phyloP scores from a whole-genome alignment of 2,888 invertebrate species.

The Drosophila paramelanica region DNA sequence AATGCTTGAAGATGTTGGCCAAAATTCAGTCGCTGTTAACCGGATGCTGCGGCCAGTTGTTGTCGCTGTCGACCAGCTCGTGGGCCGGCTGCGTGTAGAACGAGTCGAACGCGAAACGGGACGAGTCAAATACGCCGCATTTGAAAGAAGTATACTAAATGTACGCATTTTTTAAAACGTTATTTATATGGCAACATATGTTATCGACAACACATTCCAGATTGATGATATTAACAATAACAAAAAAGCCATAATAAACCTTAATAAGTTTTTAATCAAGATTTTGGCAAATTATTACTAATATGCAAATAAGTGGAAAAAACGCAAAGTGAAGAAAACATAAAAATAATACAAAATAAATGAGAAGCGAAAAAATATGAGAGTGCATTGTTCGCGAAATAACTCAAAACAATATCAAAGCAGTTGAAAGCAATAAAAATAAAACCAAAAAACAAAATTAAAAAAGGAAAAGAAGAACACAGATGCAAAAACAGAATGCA shows the following conservation, averaged over 20 bases:
- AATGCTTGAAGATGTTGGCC: constrained; percentile 44
- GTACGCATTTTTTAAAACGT: background rate
- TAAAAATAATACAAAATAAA: background rate
- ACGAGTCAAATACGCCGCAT: constrained; percentile 21
- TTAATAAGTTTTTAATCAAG: constrained; percentile 25
- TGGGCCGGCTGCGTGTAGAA: constrained; percentile 46
- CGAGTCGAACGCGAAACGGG: constrained; percentile 28
- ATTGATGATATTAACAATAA: background rate
- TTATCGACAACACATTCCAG: constrained; percentile 5
- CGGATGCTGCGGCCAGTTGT: constrained; percentile 75
- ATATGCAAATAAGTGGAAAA: constrained; percentile 37
- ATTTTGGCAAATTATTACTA: constrained; percentile 41
- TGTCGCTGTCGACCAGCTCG: constrained; percentile 64
- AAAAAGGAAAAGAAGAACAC: constrained; percentile 6
- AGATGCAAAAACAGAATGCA: constrained; percentile 47
- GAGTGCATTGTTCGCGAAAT: constrained; percentile 58
- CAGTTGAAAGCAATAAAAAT: constrained; percentile 63
- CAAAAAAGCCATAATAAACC: constrained; percentile 17
- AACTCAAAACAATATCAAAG: constrained; percentile 53
- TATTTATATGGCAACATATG: background rate
- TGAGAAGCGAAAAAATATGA: constrained; percentile 1
- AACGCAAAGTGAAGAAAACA: background rate
- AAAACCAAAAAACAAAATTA: constrained; percentile 1
- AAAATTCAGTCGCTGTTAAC: constrained; percentile 65
- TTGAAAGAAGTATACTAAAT: constrained; percentile 19